Base-by-base conservation (phyloP, 2,113 vertebrate genomes). In the Panthera uncia region DNA sequence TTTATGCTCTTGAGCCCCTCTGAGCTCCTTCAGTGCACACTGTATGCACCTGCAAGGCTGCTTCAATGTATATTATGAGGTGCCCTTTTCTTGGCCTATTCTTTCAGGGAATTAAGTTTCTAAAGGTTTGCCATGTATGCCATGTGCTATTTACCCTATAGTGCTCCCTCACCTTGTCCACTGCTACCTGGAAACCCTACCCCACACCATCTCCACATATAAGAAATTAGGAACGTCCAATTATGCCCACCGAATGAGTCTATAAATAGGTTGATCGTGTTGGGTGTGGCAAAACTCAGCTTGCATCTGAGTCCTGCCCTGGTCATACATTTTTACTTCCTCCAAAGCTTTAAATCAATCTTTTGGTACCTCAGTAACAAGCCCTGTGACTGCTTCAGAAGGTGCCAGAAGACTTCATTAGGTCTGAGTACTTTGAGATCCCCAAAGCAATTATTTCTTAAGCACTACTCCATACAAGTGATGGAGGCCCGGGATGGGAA, bases 381-480 rank as follows among this genome's bases (percentile, higher is more conserved):
- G 52, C 76, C 69, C 57, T 83, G 31, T 78, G 92, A 97, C 84
- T 83, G 29, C 89, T 95, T 73, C 48, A 91, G 78, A 89, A 95
- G 85, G 9, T 50, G 31, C 96, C 66, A 82, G 52, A 97, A 92
- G 95, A 90, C 93, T 71, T 83, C 86, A 93, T 96, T 76, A 79
- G 73, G 82, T 81, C 89, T 96, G 92, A 97, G 95, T 96, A 96
- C 83, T 95, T 50, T 71, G 97, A 97, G 89, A 97, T 94, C 95
- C 94, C 96, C 38, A 15, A 93, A 95, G 97, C 95, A 98, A 98
- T 98, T 96, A 97, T 78, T 93, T 87, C 82, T 85, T 85, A 92
- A 97, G 95, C 27, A 65, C 78, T 89, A 82, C 86, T 95, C 66
- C 71, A 41, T 27, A 78, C 38, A 79, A 68, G 88, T 27, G 1